Conservation (phyloP, 2,797 vertebrate species). For the Odontamblyopus lacepedii region DNA sequence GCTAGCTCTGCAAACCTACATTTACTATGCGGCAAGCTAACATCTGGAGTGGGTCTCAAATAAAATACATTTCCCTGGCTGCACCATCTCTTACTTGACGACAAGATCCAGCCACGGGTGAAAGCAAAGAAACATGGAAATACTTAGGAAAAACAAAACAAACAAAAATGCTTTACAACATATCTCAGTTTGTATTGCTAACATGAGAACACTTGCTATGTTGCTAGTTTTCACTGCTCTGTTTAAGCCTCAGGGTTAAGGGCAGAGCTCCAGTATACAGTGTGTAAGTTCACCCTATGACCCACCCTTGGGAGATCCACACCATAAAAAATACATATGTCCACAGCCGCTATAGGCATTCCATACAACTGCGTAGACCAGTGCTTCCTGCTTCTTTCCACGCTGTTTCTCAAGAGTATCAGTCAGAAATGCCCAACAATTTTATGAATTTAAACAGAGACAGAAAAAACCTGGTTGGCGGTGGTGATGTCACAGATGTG, state of each 20-base stretch:
- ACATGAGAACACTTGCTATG: slow-evolving; percentile 12
- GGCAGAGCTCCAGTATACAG: slow-evolving; percentile 37
- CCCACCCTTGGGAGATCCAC: slow-evolving; percentile 29
- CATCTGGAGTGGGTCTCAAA: slow-evolving; percentile 35
- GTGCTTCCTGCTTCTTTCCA: too few relatives aligned
- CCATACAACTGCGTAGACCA: neutral
- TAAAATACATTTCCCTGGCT: slow-evolving; percentile 31
- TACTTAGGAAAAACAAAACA: neutral
- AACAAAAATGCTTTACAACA: slow-evolving; percentile 4
- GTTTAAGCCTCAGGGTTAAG: slow-evolving; percentile 26
- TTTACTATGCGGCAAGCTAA: slow-evolving; percentile 31
- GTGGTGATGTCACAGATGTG: neutral
- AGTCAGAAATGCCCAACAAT: neutral
- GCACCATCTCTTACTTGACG: slow-evolving; percentile 27
- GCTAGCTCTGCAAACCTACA: slow-evolving; percentile 26
- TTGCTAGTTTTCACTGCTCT: slow-evolving; percentile 19
- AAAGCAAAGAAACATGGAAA: slow-evolving; percentile 17
- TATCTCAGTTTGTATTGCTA: slow-evolving; percentile 21
- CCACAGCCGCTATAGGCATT: slow-evolving; percentile 5
- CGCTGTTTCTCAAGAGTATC: neutral
- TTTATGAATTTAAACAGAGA: neutral
- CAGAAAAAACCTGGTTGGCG: neutral
- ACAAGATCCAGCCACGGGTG: slow-evolving; percentile 20
- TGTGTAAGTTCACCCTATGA: slow-evolving; percentile 45
- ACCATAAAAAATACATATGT: slow-evolving; percentile 41